phyloP scores from a whole-genome alignment of 2,113 vertebrate genomes.

The Dicaeum eximium region DNA sequence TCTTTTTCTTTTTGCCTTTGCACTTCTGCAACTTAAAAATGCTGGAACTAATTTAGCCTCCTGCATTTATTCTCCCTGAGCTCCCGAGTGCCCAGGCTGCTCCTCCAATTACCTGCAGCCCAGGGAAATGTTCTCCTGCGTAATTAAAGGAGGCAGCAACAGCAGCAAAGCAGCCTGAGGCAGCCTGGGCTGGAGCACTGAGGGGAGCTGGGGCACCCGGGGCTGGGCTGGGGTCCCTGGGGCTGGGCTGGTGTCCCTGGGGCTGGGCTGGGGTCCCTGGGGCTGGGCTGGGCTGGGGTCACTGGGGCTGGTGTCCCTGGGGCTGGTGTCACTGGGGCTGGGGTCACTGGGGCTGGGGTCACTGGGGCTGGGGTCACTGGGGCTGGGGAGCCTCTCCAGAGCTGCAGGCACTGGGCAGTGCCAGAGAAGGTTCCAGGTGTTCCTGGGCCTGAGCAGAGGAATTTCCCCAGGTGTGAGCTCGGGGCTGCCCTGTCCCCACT shows the following conservation, averaged over 20 bases:
- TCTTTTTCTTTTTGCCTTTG: neutral
- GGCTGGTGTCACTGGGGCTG: too few species aligned
- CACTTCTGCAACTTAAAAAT: neutral
- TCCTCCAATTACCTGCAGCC: neutral
- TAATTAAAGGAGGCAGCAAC: neutral
- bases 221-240: too few species aligned
- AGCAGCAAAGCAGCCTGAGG: neutral
- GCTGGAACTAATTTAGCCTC: neutral
- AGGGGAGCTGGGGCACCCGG: neutral
- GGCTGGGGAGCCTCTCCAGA: neutral
- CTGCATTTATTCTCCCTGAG: neutral
- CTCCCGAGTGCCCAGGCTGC: neutral
- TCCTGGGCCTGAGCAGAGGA: too few species aligned
- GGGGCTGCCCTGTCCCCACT: neutral
- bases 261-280: neutral
- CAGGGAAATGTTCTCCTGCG: neutral
- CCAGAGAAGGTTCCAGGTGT: fast-evolving
- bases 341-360: too few species aligned
- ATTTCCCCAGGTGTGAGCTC: neutral
- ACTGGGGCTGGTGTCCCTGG: neutral
- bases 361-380: fast-evolving
- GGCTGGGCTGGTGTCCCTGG: fast-evolving
- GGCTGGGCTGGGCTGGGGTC: fast-evolving
- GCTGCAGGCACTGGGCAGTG: fast-evolving
- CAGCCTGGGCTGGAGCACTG: fast-evolving